Base-by-base conservation (phyloP, 2,888 invertebrate species). In the Sarcophaga subvicina region DNA sequence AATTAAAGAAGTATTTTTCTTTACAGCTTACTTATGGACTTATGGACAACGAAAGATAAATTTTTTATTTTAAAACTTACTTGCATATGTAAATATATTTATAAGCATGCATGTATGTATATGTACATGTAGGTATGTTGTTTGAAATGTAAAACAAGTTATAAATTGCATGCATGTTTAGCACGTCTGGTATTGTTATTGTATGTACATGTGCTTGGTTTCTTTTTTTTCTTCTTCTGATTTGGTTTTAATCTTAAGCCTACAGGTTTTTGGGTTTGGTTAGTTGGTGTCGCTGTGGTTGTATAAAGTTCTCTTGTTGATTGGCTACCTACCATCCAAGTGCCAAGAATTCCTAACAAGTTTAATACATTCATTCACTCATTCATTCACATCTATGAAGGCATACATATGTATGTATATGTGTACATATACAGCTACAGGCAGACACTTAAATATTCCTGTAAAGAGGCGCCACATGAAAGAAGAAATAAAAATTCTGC, bases 381-480 rank as follows among this genome's bases (percentile, higher is more conserved):
- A 62, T 63, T 75, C 77, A 76, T 83, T 78, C 67, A 77, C 63
- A 49, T 75, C 10, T 45, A 63, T 75, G 8, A 17, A 45, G 22
- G 20, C 49, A 60, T 45, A 27, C 12, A 45, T 71, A 14, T 27
- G 3, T 22, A 4, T 4, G 6, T n/a, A 27, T 60, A 11, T 6
- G 17, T 54, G 59, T 20, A 10, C 54, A 20, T 47, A 63, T 27
- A 64, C 25, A 63, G 14, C 62, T 49, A 69, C 49, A 49, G 64
- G 14, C 37, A 73, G 37, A 71, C 82, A 79, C 75, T 80, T 80
- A 81, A 81, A 77, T 84, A 84, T 87, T 87, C 87, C 87, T 87
- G 71, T 76, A 77, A 83, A 80, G 77, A 88, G 87, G 88, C 86
- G 88, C 86, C 87, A 80, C 84, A 86, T 78, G 54, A 85, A 76